Evolutionary conservation across 2,113 vertebrate species (phyloP), one percentile per base, ranked within the genome.

Genomic region (Xenopus borealis): DNA sequence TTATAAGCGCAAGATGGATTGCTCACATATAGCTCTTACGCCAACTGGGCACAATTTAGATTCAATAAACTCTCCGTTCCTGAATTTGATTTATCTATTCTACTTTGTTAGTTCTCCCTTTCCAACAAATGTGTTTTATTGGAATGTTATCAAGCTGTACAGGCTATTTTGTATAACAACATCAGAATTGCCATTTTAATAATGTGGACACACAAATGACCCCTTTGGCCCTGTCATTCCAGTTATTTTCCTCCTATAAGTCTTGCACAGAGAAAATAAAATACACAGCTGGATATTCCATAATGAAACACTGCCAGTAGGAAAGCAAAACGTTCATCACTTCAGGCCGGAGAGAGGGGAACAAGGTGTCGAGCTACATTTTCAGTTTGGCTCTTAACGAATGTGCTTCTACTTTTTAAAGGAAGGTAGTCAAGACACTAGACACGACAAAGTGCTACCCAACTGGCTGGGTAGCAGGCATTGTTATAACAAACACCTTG

Each of bases 41-140:
- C 92, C 89, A 91, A 91, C 88, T 84, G 90, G 89, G 92, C 90
- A 90, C 94, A 94, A 96, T 98, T 95, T 96, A 96, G 94, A 99
- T 98, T 97, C 95, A 99, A 98, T 98, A 96, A 97, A 96, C 88
- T 84, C 88, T 58, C 84, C 87, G 80, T 80, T 85, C 88, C 87
- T 87, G 92, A 93, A 95, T 96, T 91, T 91, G 94, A 98, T 98
- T 98, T 96, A 95, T 95, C 93, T 95, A 83, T 93, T 93, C 92
- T 89, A 87, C 90, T 86, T 85, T 79, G 91, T 88, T 86, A 87
- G 92, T 89, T 91, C 89, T 89, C 89, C 92, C 90, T 90, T 92
- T 92, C 88, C 92, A 86, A 88, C 90, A 85, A 85, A 91, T 90
- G 86, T 87, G 86, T 79, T 85, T 82, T 83, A 86, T 83, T 91